Base-by-base conservation (phyloP, 2,888 invertebrate species). In the Polydrusus pterygomalis region DNA sequence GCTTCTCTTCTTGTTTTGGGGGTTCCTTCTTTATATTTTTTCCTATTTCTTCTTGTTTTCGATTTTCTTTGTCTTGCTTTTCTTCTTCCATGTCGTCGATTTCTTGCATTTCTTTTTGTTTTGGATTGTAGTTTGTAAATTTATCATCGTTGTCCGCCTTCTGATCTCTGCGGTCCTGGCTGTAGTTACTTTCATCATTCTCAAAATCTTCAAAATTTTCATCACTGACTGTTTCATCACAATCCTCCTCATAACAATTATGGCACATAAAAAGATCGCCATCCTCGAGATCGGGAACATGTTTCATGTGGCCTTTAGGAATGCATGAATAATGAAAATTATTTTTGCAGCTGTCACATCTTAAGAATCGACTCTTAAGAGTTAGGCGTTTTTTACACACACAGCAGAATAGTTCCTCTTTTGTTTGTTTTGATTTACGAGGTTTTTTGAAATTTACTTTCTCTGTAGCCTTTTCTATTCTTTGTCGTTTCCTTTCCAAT, bases 401-500 rank as follows among this genome's bases (percentile, higher is more conserved):
- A 18, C 7, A 49, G 13, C 49, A 49, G 49, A 49, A 11, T 38
- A n/a, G 47, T 64, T 43, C 15, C 9, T 5, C 10, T 64, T 64
- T 70, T 47, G 17, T 9, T 13, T 18, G 2, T 70, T 49, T 62
- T 43, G 51, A 51, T 40, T 69, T 56, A 38, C 54, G 38, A 15
- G 17, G 2, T 45, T 49, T 49, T 49, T 49, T 49, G 2, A 18
- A 17, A 20, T 45, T 43, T 17, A 43, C 20, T 60, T 40, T 70
- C 6, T 43, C 45, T 47, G 58, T 54, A 30, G 58, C 56, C 7
- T 20, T 38, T 54, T 51, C 49, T 34, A 20, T 15, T 25, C 71
- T 64, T 40, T 54, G 43, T 72, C 40, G 56, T 71, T 69, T 68
- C 68, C 34, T 63, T 58, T 64, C 74, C 51, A 51, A 47, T 25